These are phyloP conservation scores for Melopsittacus undulatus DNA, from an alignment of 2,797 vertebrate genomes.

Conservation along the genomic window DNA sequence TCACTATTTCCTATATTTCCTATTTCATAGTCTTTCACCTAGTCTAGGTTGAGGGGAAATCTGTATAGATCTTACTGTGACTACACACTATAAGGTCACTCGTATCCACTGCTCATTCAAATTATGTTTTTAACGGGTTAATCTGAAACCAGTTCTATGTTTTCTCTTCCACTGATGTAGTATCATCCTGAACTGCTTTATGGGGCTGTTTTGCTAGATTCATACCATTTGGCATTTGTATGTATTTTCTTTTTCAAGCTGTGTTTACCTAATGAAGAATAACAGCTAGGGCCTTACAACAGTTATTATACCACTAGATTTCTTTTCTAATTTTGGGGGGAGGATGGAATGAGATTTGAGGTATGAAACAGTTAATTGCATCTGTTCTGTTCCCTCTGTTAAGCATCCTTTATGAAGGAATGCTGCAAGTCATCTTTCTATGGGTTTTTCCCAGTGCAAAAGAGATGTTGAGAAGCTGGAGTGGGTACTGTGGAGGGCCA, in stretches of 20 bases:
- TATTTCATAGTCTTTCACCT: no score
- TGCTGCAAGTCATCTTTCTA: neutral
- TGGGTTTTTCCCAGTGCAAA: neutral
- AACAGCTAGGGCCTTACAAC: neutral
- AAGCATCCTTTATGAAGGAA: neutral
- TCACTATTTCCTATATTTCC: no score
- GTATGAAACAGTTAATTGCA: neutral
- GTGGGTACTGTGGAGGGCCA: neutral
- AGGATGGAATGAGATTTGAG: neutral
- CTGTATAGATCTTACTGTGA: neutral
- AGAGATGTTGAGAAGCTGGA: neutral
- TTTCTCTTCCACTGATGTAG: neutral
- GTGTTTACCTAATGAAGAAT: neutral
- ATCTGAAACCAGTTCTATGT: neutral
- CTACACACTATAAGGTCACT: neutral
- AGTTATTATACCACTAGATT: neutral
- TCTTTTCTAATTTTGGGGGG: neutral
- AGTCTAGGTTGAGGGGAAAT: neutral
- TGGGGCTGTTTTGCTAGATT: neutral
- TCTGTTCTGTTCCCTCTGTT: neutral
- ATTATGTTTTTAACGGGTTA: neutral
- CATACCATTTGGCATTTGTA: neutral
- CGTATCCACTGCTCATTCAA: neutral
- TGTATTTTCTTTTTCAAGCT: neutral
- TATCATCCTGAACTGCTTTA: neutral